Evolutionary conservation across 2,113 vertebrate species (phyloP).

Genomic region (Felis chaus): DNA sequence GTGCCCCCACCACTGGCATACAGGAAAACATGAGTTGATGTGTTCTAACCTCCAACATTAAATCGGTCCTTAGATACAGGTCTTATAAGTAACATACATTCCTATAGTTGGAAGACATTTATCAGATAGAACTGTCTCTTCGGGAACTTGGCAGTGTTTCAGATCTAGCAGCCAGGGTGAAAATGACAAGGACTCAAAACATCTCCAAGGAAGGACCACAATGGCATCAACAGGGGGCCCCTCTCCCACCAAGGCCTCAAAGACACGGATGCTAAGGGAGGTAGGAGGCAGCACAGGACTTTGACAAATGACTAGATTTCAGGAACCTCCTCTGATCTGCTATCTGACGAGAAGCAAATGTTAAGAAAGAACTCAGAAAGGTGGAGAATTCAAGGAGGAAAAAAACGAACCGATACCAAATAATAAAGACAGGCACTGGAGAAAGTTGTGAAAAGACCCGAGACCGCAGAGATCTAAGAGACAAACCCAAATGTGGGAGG

Average conservation of each 20-base stretch:
- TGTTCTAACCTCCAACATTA: neutral
- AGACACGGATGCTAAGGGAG: accelerated
- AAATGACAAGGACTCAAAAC: neutral
- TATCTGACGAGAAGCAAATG: neutral
- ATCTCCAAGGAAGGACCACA: neutral
- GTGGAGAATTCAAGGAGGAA: neutral
- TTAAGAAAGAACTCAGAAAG: neutral
- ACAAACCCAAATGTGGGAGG: neutral
- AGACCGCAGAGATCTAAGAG: neutral
- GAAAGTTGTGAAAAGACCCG: neutral
- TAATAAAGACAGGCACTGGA: neutral
- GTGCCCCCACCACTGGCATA: neutral
- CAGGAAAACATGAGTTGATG: neutral
- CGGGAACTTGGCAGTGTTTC: neutral
- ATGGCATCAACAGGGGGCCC: neutral
- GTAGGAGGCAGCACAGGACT: neutral
- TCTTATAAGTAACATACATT: neutral
- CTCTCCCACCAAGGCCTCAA: neutral
- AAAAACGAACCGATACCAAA: neutral
- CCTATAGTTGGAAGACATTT: neutral
- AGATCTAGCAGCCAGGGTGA: neutral
- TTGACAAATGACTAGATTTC: neutral
- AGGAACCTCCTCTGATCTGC: neutral
- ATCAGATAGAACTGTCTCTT: neutral
- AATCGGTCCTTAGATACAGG: neutral